Evolutionary conservation across 2,888 invertebrate species (phyloP), one percentile per base, ranked within the genome.

Genomic region (Sicus ferrugineus): DNA sequence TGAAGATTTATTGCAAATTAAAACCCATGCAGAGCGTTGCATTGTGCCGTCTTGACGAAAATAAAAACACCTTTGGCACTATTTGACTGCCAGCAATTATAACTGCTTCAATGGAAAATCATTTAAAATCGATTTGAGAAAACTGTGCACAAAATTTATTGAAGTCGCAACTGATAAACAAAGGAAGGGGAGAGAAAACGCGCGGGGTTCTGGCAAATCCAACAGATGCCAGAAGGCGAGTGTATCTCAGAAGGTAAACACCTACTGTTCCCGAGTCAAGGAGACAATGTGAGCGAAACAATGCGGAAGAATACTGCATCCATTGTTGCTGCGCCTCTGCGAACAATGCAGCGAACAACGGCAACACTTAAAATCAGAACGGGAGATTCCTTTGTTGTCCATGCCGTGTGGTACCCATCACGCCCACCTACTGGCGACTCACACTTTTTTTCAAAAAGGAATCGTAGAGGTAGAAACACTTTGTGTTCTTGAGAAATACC

Each of bases 21-120:
- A 21, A 21, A 14, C 1, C 34, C 34, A 1, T 34, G 34, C 34
- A 34, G 7, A 9, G 14, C 7, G 14, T 34, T 9, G 34, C n/a
- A n/a, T n/a, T n/a, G n/a, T n/a, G n/a, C n/a, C n/a, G n/a, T n/a
- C n/a, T n/a, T 23, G 23, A 52, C 2, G 2, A 21, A 52, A 52
- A 21, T 52, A 52, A 21, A 50, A 21, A 9, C 23, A 52, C 21
- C 48, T 52, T 52, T 52, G 26, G 3, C 11, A 4, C 2, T 26
- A 21, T 52, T 19, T 52, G n/a, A 16, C 73, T 75, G 73, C 71
- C 75, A 76, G 77, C 78, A 79, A 79, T 79, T 79, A 79, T 80
- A 76, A 75, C 73, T 77, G 78, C 80, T 75, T 80, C 80, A 79
- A 79, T 79, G 79, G 77, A 80, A 77, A 73, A 30, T 78, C 78